Base-by-base conservation (phyloP, 2,113 vertebrate species). In the Clarias macrocephalus region DNA sequence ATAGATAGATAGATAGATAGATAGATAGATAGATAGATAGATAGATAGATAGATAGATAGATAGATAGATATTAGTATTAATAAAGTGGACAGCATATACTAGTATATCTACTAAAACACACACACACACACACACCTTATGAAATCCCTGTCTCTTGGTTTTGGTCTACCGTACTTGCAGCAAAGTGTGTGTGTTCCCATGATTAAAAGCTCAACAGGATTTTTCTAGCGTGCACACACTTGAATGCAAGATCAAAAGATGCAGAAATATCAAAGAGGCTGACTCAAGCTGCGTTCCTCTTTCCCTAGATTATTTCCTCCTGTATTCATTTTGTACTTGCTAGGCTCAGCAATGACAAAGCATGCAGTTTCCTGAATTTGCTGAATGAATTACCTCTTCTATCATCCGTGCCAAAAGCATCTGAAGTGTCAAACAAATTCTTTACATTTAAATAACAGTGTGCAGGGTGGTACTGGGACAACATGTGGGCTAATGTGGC, bases 121-220 rank as follows among this genome's bases (percentile, higher is more conserved):
- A 87, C 66, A 76, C 66, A 73, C 57, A 77, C 73, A 63, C 16
- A 19, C 30, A 60, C 9, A 72, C 66, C 16, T 79, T 42, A 63
- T 79, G 25, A 66, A 33, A 79, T 85, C n/a, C 12, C 73, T 66
- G n/a, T 16, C n/a, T 63, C 48, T 73, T 79, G 23, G 5, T 80
- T 80, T 57, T 59, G 9, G 15, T 21, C 11, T 77, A 9, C 54
- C 5, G 59, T 65, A 4, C 30, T 21, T 57, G 6, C 42, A 10
- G 30, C 28, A 52, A 16, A 56, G n/a, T 0, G 15, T 59, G 16
- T 77, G 70, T 66, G 16, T 63, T 52, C 65, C 21, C 60, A 60
- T 82, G 25, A 82, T 82, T 59, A 88, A 85, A 85, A 68, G 52
- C 52, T 82, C 8, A 82, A 85, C 5, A 42, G 48, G 66, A 37